phyloP scores from a whole-genome alignment of 2,888 invertebrate genomes.

The Eubasilissa splendida region DNA sequence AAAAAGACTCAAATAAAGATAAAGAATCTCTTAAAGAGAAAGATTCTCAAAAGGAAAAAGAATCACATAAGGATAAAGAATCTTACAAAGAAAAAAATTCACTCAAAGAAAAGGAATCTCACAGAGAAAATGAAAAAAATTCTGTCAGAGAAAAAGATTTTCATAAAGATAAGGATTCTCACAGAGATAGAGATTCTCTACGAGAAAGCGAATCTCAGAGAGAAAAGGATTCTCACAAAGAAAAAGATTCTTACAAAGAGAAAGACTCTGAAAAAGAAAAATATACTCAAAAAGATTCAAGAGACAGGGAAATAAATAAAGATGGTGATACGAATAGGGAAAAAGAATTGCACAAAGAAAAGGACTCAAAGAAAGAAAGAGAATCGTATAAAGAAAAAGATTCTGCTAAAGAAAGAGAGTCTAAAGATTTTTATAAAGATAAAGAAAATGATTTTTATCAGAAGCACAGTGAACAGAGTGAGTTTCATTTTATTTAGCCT shows the following conservation, averaged over 20 bases:
- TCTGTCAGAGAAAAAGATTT: constrained; percentile 37
- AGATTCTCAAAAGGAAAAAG: constrained; percentile 59
- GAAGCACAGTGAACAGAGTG: constrained; percentile 61
- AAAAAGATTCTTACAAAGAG: constrained; percentile 16
- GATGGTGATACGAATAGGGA: constrained; percentile 7
- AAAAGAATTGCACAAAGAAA: constrained; percentile 37
- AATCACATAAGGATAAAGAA: constrained; percentile 59
- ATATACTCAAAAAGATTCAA: constrained; percentile 66
- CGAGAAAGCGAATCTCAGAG: constrained; percentile 32
- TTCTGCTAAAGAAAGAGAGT: constrained; percentile 64
- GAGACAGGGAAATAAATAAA: constrained; percentile 37
- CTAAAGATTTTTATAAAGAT: constrained; percentile 23
- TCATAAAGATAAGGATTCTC: constrained; percentile 41
- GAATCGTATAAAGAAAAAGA: constrained; percentile 62
- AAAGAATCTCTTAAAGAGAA: constrained; percentile 39
- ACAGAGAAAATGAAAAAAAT: constrained; percentile 40
- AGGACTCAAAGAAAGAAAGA: constrained; percentile 59
- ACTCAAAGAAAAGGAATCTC: constrained; percentile 59
- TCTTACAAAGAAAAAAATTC: constrained; percentile 64
- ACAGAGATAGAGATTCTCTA: constrained; percentile 64
- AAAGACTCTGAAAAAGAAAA: constrained; percentile 57
- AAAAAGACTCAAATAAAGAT: constrained; percentile 61
- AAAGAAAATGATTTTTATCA: constrained; percentile 43
- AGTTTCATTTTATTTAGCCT: constrained; percentile 60
- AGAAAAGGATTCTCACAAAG: constrained; percentile 38